Conservation (phyloP, 37 sponge, comb jelly and placozoan species). For the Cliona cf. orientalis region DNA sequence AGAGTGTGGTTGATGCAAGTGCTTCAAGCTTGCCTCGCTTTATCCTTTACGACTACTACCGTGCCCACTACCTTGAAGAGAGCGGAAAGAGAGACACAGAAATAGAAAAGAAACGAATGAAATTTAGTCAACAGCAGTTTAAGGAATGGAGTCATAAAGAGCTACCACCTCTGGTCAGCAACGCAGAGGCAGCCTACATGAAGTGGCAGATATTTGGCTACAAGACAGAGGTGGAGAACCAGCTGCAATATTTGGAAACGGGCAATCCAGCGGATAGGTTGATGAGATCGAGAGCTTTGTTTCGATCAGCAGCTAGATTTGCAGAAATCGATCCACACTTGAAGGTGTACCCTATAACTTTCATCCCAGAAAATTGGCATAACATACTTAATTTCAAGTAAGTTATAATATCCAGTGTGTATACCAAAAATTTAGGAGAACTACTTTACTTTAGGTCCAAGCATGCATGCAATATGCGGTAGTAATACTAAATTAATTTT, state of each 20-base stretch:
- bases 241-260: slow-evolving; percentile 29
- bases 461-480: too few relatives aligned
- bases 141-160: slow-evolving; percentile 10
- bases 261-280: slow-evolving; percentile 9
- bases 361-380: slow-evolving; percentile 23
- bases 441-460: too few relatives aligned
- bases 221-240: slow-evolving; percentile 29
- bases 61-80: slow-evolving; percentile 1
- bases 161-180: slow-evolving; percentile 1
- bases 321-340: not conserved
- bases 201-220: slow-evolving; percentile 36
- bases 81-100: not conserved
- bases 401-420: slow-evolving; percentile 5
- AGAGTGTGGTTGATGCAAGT: not conserved
- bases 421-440: too few relatives aligned
- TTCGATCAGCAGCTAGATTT: slow-evolving; percentile 2
- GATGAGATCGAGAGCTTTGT: slow-evolving; percentile 10
- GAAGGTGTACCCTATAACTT: not conserved
- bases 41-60: slow-evolving; percentile 29
- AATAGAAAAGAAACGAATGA: slow-evolving; percentile 1
- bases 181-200: slow-evolving; percentile 4
- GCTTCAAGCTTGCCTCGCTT: slow-evolving; percentile 10
- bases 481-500: too few relatives aligned
- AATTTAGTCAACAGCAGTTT: not conserved
- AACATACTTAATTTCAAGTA: not conserved